Conservation (phyloP, 2,113 vertebrate genomes). For the Machaerirhynchus nigripectus region DNA sequence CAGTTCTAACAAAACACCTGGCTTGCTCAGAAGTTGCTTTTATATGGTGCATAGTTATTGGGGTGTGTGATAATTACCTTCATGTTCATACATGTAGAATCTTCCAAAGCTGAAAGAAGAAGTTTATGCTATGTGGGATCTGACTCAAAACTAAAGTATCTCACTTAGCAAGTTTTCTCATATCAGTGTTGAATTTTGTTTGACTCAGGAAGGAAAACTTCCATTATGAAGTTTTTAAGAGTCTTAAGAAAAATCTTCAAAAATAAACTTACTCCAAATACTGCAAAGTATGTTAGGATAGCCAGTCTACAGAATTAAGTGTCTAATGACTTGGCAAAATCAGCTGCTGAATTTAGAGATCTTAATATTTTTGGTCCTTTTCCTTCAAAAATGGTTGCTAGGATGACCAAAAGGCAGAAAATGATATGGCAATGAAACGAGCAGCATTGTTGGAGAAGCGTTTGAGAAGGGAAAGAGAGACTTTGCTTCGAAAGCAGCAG, state of each 20-base stretch:
- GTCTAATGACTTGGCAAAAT: not conserved
- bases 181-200: not conserved
- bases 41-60: not conserved
- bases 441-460: conserved; percentile 94
- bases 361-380: not conserved
- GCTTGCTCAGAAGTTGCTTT: not conserved
- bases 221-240: not conserved
- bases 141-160: not conserved
- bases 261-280: not conserved
- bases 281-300: not conserved
- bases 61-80: not conserved
- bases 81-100: not conserved
- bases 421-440: conserved; percentile 93
- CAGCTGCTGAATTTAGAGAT: not conserved
- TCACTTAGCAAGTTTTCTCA: not conserved
- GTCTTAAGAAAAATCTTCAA: not conserved
- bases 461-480: conserved; percentile 90
- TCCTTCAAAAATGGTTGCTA: conserved; percentile 57
- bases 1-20: not conserved
- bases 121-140: not conserved
- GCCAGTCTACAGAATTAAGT: not conserved
- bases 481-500: conserved; percentile 88
- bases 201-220: not conserved
- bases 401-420: conserved; percentile 92
- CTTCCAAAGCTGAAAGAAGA: not conserved